These are phyloP conservation scores for Dicrurus megarhynchus DNA, from an alignment of 2,113 vertebrate species.

Conservation along the genomic window DNA sequence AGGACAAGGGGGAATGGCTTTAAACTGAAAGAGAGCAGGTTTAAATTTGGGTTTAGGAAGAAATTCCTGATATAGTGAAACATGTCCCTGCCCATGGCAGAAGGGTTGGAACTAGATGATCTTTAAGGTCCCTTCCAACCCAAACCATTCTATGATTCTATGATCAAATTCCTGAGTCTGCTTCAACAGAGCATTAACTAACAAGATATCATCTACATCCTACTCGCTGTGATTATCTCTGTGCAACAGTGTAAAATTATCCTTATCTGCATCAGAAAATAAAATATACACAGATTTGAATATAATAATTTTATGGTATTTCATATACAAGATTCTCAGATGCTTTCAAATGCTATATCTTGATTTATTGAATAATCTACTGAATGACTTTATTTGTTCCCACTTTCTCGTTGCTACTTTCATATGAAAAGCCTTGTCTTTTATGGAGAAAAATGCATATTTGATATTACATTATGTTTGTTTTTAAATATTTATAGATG, in stretches of 20 bases:
- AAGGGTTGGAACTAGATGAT: neutral
- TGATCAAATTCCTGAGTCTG: neutral
- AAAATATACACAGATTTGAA: neutral
- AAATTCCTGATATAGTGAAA: neutral
- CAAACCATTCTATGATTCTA: neutral
- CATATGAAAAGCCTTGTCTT: neutral
- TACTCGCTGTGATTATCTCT: fast-evolving
- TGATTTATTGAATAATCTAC: neutral
- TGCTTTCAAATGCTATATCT: neutral
- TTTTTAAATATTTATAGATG: neutral
- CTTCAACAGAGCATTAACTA: neutral
- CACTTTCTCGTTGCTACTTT: neutral
- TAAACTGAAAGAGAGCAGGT: neutral
- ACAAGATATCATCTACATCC: neutral
- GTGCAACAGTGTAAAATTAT: neutral
- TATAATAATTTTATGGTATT: neutral
- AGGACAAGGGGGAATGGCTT: neutral
- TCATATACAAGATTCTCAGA: neutral
- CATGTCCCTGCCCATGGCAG: neutral
- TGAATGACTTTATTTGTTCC: neutral
- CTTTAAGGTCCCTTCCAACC: neutral
- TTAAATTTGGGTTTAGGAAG: neutral
- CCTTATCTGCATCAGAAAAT: neutral
- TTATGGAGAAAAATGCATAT: neutral
- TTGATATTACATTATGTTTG: neutral